Percentiles rank a stretch among this genome's conserved stretches.
Evolutionary conservation across 2,113 vertebrate genomes (phyloP).

Genomic region (Bagarius yarrelli): DNA sequence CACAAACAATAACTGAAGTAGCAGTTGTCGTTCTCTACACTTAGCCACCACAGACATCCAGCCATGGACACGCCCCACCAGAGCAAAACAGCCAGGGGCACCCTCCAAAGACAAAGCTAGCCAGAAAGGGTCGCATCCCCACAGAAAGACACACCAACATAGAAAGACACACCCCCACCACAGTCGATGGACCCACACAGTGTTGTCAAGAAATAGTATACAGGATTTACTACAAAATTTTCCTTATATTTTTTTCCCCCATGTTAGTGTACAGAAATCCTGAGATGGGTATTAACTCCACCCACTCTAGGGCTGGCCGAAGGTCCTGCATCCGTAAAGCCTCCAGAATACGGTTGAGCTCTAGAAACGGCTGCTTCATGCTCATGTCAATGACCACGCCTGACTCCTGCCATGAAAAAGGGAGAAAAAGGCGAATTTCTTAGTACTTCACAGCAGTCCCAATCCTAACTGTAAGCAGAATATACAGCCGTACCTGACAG

Average conservation of each 20-base stretch:
- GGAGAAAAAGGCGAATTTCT: not conserved
- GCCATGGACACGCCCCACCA: no score
- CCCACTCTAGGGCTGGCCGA: slow-evolving; percentile 82
- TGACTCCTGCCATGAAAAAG: slow-evolving; percentile 72
- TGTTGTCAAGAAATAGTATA: no score
- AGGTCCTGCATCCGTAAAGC: slow-evolving; percentile 84
- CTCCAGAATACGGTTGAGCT: slow-evolving; percentile 85
- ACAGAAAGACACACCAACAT: no score
- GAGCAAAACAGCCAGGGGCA: no score
- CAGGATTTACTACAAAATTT: no score
- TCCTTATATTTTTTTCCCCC: not conserved
- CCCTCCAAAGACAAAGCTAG: no score
- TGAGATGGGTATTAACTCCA: not conserved
- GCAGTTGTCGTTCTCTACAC: no score
- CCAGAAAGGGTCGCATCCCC: no score
- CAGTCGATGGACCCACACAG: no score
- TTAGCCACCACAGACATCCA: no score
- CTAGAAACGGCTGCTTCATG: slow-evolving; percentile 87
- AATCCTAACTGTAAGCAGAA: not conserved
- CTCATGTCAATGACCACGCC: slow-evolving; percentile 84
- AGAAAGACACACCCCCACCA: no score
- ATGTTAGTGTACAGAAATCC: not conserved
- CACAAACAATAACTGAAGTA: not conserved
- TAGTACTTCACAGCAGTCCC: not conserved
- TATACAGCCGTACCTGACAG: slow-evolving; percentile 74